These are phyloP conservation scores for Cosmia trapezina DNA, from an alignment of 2,888 invertebrate genomes.

Conservation along the genomic window DNA sequence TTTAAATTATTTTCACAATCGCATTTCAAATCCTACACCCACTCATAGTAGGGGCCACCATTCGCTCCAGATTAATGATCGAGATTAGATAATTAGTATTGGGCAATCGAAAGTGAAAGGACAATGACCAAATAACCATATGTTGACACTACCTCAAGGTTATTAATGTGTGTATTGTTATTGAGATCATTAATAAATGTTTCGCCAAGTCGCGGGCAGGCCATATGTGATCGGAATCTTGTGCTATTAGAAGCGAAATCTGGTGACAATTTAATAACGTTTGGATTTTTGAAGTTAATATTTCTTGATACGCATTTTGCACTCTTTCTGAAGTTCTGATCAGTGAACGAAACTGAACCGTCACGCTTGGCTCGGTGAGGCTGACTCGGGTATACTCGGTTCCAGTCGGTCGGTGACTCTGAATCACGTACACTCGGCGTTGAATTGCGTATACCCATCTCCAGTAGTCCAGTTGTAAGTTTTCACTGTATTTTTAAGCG, in stretches of 20 bases:
- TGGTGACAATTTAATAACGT: too few species aligned
- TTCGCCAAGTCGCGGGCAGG: conserved; percentile 13
- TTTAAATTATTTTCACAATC: neutral
- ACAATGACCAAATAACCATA: conserved; percentile 72
- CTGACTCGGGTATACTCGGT: too few species aligned
- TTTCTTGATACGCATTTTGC: too few species aligned
- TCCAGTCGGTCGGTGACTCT: too few species aligned
- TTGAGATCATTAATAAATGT: conserved; percentile 50
- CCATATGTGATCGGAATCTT: conserved; percentile 11
- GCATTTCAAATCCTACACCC: neutral
- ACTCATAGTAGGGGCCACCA: conserved; percentile 59
- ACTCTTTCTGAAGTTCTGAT: too few species aligned
- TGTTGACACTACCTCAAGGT: conserved; percentile 68
- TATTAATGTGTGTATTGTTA: conserved; percentile 51
- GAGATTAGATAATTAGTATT: conserved; percentile 81
- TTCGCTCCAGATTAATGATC: conserved; percentile 77
- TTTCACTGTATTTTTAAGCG: too few species aligned
- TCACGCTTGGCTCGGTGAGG: too few species aligned
- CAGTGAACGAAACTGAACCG: too few species aligned
- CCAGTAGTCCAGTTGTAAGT: too few species aligned
- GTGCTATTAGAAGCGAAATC: neutral
- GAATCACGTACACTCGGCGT: too few species aligned
- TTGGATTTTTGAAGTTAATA: too few species aligned
- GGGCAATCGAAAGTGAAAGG: conserved; percentile 81
- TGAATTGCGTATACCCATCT: too few species aligned